A percentile compares a stretch with the other conserved stretches of the same genome.
phyloP scores from a whole-genome alignment of 2,888 invertebrate species.

The Apantesis nais region DNA sequence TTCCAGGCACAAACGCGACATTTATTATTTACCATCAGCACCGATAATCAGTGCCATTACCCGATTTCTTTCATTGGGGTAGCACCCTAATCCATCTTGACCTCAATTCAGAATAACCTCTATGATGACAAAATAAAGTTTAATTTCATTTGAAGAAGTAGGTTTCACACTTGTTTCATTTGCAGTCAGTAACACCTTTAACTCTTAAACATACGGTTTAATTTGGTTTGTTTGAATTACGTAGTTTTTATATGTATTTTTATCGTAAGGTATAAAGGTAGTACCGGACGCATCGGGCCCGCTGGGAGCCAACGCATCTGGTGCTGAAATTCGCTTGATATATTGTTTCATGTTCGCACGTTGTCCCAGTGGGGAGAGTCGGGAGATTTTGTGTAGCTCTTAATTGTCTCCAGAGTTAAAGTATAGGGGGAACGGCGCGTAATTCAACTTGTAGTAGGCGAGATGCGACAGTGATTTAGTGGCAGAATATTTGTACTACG shows the following conservation, averaged over 20 bases:
- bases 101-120: constrained; percentile 18
- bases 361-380: constrained; percentile 18
- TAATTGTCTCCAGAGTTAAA: constrained; percentile 17
- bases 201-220: constrained; percentile 19
- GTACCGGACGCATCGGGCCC: constrained; percentile 49
- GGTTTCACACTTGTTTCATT: constrained; percentile 4
- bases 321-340: constrained; percentile 58
- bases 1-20: constrained; percentile 57
- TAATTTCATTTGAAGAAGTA: constrained; percentile 31
- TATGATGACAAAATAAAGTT: constrained; percentile 33
- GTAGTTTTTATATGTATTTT: constrained; percentile 33
- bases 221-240: constrained; percentile 12
- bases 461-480: constrained; percentile 9
- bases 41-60: constrained; percentile 69
- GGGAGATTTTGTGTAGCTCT: constrained; percentile 17
- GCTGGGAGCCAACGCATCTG: constrained; percentile 61
- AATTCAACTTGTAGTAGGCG: neutral
- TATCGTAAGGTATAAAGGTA: constrained; percentile 49
- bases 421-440: constrained; percentile 11
- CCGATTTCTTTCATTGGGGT: constrained; percentile 63
- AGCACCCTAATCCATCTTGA: constrained; percentile 46
- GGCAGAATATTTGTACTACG: neutral
- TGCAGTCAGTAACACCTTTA: constrained; percentile 9
- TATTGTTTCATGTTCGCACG: constrained; percentile 52
- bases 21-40: constrained; percentile 74